Percentiles rank a stretch among this genome's conserved stretches.
Conservation (phyloP, 2,113 vertebrate species). For the Pomatostomus ruficeps region DNA sequence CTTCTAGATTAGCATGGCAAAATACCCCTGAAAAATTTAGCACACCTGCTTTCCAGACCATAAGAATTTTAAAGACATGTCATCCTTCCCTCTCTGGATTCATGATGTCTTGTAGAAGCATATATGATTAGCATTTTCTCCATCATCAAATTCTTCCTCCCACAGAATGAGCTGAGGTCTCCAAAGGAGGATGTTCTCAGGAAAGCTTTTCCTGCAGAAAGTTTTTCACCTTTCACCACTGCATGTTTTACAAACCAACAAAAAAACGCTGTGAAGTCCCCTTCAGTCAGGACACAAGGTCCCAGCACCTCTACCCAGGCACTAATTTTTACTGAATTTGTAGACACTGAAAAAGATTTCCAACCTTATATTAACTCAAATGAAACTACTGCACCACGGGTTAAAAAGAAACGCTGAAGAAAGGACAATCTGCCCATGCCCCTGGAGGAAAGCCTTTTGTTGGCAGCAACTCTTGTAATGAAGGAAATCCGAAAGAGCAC, state of each 20-base stretch:
- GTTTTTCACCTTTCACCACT: neutral
- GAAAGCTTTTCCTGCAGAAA: neutral
- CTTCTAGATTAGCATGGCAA: neutral
- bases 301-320: neutral
- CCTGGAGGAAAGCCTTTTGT: neutral
- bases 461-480: neutral
- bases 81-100: neutral
- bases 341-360: neutral
- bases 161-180: neutral
- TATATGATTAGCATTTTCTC: neutral
- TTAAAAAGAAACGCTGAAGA: neutral
- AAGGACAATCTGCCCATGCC: neutral
- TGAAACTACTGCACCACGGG: neutral
- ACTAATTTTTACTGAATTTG: neutral
- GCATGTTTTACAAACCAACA: neutral
- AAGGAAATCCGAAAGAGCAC: neutral
- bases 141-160: neutral
- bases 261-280: accelerated
- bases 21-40: neutral
- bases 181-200: neutral
- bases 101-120: neutral
- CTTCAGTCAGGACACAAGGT: neutral
- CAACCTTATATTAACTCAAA: neutral
- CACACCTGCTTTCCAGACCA: neutral
- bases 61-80: neutral